phyloP scores from a whole-genome alignment of 2,888 invertebrate species.

The Herminia tarsipennalis region DNA sequence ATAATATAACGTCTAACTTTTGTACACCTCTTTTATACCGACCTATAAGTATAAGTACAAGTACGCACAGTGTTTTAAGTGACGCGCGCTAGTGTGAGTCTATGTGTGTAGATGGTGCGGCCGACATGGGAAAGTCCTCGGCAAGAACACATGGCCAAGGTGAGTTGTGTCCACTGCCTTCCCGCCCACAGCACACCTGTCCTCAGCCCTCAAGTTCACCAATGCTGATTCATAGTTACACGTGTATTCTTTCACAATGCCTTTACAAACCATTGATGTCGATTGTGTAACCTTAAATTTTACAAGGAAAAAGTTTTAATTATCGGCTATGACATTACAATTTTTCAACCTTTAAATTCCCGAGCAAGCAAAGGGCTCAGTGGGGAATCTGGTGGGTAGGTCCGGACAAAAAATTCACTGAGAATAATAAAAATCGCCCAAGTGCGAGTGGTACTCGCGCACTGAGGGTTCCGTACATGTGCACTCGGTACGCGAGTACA shows the following conservation, averaged over 20 bases:
- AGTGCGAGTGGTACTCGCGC: no score
- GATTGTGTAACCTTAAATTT: no score
- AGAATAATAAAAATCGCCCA: no score
- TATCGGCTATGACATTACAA: no score
- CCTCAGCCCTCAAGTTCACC: constrained; percentile 57
- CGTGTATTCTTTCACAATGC: constrained; percentile 9
- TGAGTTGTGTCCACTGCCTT: constrained; percentile 59
- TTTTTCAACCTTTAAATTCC: no score
- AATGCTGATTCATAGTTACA: constrained; percentile 37
- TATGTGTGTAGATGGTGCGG: constrained; percentile 84
- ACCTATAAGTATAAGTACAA: constrained; percentile 79
- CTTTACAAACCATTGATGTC: background rate
- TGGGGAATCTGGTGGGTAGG: no score
- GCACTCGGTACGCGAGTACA: no score
- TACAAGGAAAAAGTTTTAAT: no score
- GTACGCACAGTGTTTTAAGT: constrained; percentile 76
- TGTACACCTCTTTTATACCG: constrained; percentile 83
- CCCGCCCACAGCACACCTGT: constrained; percentile 58
- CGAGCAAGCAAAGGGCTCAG: no score
- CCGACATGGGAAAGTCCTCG: constrained; percentile 86
- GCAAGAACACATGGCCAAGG: constrained; percentile 86
- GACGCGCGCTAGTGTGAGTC: constrained; percentile 73
- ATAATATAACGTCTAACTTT: constrained; percentile 82
- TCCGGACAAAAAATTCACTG: no score
- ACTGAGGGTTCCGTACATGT: no score